These are phyloP conservation scores for Malacoraja senta DNA, from an alignment of 2,797 vertebrate genomes.

Conservation along the genomic window DNA sequence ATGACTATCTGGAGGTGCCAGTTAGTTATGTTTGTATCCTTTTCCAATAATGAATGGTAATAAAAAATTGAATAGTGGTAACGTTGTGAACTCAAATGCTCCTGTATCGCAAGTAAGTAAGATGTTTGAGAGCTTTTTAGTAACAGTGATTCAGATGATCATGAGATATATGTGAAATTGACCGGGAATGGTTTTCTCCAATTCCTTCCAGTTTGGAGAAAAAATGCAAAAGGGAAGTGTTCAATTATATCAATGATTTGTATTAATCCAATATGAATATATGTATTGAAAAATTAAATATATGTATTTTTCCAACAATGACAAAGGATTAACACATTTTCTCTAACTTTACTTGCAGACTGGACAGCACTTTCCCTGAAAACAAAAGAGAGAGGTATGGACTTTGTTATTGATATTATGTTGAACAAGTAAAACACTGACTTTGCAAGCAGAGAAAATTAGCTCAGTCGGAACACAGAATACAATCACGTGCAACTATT, in stretches of 20 bases:
- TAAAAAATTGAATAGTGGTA: background rate
- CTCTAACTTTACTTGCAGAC: background rate
- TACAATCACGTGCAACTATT: background rate
- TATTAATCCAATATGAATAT: background rate
- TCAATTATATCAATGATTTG: background rate
- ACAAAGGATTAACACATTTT: background rate
- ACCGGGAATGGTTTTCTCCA: background rate
- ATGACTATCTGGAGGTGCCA: background rate
- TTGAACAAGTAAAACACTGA: background rate
- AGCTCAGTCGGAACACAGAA: background rate
- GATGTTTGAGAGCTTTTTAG: background rate
- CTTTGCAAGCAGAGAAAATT: slow-evolving; percentile 1
- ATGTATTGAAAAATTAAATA: background rate
- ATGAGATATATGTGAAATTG: background rate
- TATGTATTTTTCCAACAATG: background rate
- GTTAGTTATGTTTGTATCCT: background rate
- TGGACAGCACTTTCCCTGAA: slow-evolving; percentile 9
- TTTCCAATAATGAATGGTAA: background rate
- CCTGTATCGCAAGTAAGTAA: background rate
- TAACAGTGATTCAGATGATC: background rate
- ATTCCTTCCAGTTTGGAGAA: background rate
- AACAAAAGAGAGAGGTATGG: slow-evolving; percentile 9
- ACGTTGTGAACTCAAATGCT: background rate
- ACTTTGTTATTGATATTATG: background rate
- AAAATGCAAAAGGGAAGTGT: background rate